These are phyloP conservation scores for Synergus itoensis DNA, from an alignment of 2,888 invertebrate genomes.

Conservation along the genomic window DNA sequence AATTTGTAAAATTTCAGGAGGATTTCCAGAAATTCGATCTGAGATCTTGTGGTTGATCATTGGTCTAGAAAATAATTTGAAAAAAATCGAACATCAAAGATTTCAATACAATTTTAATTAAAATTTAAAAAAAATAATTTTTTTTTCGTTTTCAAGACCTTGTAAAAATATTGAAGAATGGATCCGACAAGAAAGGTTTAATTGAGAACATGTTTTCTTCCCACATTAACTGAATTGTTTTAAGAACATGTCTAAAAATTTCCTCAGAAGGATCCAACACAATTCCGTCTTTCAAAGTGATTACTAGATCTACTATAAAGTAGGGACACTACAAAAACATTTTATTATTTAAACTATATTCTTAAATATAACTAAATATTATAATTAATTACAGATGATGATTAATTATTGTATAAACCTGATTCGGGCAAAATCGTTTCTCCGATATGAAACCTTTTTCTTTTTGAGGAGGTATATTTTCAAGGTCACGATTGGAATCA, in stretches of 20 bases:
- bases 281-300: constrained; percentile 72
- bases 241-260: constrained; percentile 81
- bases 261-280: constrained; percentile 82
- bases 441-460: neutral
- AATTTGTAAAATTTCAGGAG: constrained; percentile 86
- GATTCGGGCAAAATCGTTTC: neutral
- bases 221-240: constrained; percentile 83
- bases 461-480: neutral
- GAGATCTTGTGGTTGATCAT: constrained; percentile 91
- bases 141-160: constrained; percentile 77
- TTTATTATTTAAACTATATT: neutral
- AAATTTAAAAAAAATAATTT: neutral
- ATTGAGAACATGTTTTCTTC: constrained; percentile 85
- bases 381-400: neutral
- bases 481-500: neutral
- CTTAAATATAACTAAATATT: neutral
- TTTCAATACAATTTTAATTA: neutral
- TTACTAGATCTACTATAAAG: constrained; percentile 81
- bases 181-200: constrained; percentile 86
- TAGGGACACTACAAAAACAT: constrained; percentile 80
- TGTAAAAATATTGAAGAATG: constrained; percentile 85
- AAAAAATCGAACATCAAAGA: neutral
- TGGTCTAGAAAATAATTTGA: constrained; percentile 80
- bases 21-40: constrained; percentile 86
- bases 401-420: neutral